These are phyloP conservation scores for Caranx ignobilis DNA, from an alignment of 2,113 vertebrate species.

Conservation along the genomic window DNA sequence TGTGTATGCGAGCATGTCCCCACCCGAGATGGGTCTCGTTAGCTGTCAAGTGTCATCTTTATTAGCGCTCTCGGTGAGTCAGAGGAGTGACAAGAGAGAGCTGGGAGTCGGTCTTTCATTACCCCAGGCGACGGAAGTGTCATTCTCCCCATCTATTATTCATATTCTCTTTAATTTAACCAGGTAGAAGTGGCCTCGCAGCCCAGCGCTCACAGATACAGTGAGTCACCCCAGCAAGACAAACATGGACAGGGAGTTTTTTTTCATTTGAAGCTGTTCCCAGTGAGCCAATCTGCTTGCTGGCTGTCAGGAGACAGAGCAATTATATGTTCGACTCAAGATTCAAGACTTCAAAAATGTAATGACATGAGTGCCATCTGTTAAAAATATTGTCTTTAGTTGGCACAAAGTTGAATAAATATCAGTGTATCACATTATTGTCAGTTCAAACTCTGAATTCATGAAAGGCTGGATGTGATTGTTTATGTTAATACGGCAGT, in stretches of 20 bases:
- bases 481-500: conserved; percentile 55
- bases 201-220: conserved; percentile 62
- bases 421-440: conserved; percentile 40
- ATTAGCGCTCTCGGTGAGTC: conserved; percentile 84
- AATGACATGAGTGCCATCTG: conserved; percentile 58
- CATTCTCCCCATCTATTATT: conserved; percentile 83
- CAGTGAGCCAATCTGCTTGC: conserved; percentile 55
- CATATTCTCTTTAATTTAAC: conserved; percentile 85
- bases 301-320: conserved; percentile 53
- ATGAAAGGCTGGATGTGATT: conserved; percentile 47
- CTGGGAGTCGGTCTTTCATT: conserved; percentile 83
- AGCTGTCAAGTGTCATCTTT: conserved; percentile 87
- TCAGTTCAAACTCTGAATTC: conserved; percentile 45
- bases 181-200: conserved; percentile 78
- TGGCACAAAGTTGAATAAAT: conserved; percentile 36
- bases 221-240: conserved; percentile 65
- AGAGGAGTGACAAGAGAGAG: conserved; percentile 81
- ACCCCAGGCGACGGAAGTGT: conserved; percentile 82
- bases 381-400: conserved; percentile 43
- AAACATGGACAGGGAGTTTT: conserved; percentile 62
- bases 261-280: conserved; percentile 50
- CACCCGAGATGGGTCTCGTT: conserved; percentile 76
- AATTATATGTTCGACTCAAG: conserved; percentile 57
- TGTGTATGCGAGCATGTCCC: conserved; percentile 64
- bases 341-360: conserved; percentile 59